phyloP scores from a whole-genome alignment of 1,140 invertebrate genomes.

The Nasonia longicornis region DNA sequence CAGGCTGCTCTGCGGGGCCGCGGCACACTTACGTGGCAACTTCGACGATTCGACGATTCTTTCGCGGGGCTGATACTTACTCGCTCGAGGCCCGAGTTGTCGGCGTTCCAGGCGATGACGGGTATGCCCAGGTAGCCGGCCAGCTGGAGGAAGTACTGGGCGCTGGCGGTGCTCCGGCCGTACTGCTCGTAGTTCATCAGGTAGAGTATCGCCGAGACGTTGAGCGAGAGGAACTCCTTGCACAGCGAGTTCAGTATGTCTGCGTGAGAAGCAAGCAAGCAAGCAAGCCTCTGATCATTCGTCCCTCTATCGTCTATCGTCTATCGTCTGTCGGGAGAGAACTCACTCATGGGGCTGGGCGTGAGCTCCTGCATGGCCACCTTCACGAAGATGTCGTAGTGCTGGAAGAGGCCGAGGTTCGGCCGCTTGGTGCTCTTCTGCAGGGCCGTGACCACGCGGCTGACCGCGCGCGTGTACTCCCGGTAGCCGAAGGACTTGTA shows the following conservation, averaged over 20 bases:
- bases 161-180: conserved; percentile 90
- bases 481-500: conserved; percentile 81
- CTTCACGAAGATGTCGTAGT: conserved; percentile 77
- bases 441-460: conserved; percentile 56
- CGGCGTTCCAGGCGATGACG: conserved; percentile 94
- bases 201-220: conserved; percentile 92
- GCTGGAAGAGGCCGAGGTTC: conserved; percentile 76
- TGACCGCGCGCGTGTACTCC: conserved; percentile 78
- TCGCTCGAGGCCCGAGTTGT: conserved; percentile 87
- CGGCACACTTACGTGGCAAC: conserved; percentile 17
- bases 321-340: neutral
- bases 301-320: too few species aligned
- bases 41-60: too few species aligned
- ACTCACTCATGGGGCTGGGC: conserved; percentile 83
- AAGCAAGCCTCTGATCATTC: too few species aligned
- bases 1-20: conserved; percentile 81
- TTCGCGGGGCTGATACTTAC: conserved; percentile 64
- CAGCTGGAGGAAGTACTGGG: conserved; percentile 93
- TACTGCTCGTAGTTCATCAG: conserved; percentile 91
- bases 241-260: conserved; percentile 88
- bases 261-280: conserved; percentile 58
- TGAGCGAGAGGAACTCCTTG: conserved; percentile 87
- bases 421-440: conserved; percentile 69
- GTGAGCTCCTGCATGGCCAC: conserved; percentile 80
- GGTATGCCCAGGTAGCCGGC: conserved; percentile 88